Evolutionary conservation across 2,888 invertebrate species (phyloP).

Genomic region (Chymomyza fuscimana): DNA sequence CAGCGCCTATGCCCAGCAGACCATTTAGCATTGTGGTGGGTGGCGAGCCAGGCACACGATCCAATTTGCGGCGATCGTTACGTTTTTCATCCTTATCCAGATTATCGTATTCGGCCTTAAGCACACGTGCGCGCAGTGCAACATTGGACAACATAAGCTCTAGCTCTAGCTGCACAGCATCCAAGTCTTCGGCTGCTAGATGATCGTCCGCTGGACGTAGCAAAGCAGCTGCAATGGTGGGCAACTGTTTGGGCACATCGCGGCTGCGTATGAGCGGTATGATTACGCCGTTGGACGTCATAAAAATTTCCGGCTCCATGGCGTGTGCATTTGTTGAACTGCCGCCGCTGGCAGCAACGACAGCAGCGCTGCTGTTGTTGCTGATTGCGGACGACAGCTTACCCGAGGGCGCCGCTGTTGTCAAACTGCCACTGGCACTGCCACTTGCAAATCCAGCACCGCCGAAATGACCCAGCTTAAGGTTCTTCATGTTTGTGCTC

Average conservation of each 20-base stretch:
- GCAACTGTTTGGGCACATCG: slow-evolving; percentile 85
- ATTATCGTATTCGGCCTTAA: slow-evolving; percentile 88
- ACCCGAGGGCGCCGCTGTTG: background rate
- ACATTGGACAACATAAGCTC: slow-evolving; percentile 92
- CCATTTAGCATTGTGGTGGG: slow-evolving; percentile 41
- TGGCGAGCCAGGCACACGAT: slow-evolving; percentile 66
- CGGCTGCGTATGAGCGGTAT: slow-evolving; percentile 86
- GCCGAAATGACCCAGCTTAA: slow-evolving; percentile 57
- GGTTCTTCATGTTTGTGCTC: slow-evolving; percentile 59
- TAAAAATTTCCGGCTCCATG: slow-evolving; percentile 30
- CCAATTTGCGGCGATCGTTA: slow-evolving; percentile 80
- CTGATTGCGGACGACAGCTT: background rate
- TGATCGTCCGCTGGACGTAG: slow-evolving; percentile 86
- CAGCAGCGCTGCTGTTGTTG: slow-evolving; percentile 12
- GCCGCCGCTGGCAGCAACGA: slow-evolving; percentile 18
- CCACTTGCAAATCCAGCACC: slow-evolving; percentile 53
- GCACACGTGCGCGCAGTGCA: slow-evolving; percentile 87
- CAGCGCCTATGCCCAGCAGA: slow-evolving; percentile 35
- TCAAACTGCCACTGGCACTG: slow-evolving; percentile 14
- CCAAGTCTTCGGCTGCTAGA: slow-evolving; percentile 93
- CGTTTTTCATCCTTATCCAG: slow-evolving; percentile 84
- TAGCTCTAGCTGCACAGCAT: slow-evolving; percentile 91
- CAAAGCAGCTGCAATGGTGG: slow-evolving; percentile 85
- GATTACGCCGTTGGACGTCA: slow-evolving; percentile 45
- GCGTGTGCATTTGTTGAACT: slow-evolving; percentile 25